These are phyloP conservation scores for Orthosia gracilis DNA, from an alignment of 2,888 invertebrate genomes.

Conservation along the genomic window DNA sequence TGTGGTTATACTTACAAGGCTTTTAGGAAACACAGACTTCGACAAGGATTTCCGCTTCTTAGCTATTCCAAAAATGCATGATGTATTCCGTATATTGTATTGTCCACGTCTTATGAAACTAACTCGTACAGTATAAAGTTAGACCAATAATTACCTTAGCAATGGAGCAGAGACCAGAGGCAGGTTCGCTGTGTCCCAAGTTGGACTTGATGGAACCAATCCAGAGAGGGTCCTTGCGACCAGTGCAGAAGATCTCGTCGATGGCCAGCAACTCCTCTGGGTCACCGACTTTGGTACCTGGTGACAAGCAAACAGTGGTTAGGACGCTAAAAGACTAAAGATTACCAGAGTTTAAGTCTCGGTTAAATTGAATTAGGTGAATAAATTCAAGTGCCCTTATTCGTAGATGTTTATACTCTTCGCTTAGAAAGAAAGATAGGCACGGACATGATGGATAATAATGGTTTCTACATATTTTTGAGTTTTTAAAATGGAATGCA, in stretches of 20 bases:
- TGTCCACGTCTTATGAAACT: no score
- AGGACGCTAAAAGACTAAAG: neutral
- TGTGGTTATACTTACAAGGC: no score
- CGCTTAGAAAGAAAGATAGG: neutral
- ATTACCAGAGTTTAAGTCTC: neutral
- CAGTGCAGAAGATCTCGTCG: slow-evolving; percentile 94
- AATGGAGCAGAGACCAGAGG: slow-evolving; percentile 95
- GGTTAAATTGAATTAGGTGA: neutral
- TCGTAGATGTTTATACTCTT: neutral
- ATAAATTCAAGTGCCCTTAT: neutral
- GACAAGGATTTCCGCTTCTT: no score
- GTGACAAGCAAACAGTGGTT: slow-evolving; percentile 32
- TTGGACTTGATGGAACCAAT: slow-evolving; percentile 99
- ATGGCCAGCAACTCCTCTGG: slow-evolving; percentile 97
- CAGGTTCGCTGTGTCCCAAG: slow-evolving; percentile 97
- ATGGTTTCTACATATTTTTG: no score
- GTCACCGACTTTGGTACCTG: slow-evolving; percentile 95
- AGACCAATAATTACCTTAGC: slow-evolving; percentile 92
- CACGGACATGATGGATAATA: neutral
- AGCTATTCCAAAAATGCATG: no score
- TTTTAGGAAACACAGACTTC: no score
- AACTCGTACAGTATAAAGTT: no score
- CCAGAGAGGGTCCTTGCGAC: slow-evolving; percentile 94
- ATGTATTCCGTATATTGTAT: no score
- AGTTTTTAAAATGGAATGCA: no score